Percentiles rank a stretch among this genome's conserved stretches.
Evolutionary conservation across 2,797 vertebrate species (phyloP).

Genomic region (Semaprochilodus insignis): DNA sequence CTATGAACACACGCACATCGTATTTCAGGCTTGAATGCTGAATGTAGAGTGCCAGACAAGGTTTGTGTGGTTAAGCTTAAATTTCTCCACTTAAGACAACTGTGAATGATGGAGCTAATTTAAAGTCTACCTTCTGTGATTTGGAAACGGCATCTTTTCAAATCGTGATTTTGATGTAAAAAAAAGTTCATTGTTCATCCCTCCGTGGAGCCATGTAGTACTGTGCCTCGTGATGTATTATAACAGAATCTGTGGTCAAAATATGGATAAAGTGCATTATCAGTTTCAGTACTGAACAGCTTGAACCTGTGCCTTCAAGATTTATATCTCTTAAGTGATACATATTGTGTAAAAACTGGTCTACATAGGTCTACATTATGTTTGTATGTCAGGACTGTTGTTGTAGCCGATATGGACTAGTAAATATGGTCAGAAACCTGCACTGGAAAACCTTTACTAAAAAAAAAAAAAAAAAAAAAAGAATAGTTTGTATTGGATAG

Average conservation of each 20-base stretch:
- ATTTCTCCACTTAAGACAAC: too few relatives aligned
- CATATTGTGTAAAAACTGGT: slow-evolving; percentile 9
- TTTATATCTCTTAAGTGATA: neutral
- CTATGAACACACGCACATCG: too few relatives aligned
- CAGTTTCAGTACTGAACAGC: neutral
- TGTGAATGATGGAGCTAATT: too few relatives aligned
- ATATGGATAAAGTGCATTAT: neutral
- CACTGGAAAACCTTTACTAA: slow-evolving; percentile 21
- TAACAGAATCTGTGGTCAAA: neutral
- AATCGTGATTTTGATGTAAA: too few relatives aligned
- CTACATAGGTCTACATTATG: neutral
- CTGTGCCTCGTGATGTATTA: neutral
- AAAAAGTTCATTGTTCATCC: neutral
- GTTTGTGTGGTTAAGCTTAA: too few relatives aligned
- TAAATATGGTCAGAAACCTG: slow-evolving; percentile 2
- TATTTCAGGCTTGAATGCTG: too few relatives aligned
- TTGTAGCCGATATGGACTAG: neutral
- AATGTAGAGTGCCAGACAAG: too few relatives aligned
- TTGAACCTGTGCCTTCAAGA: slow-evolving; percentile 1
- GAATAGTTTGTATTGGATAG: neutral
- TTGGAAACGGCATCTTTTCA: too few relatives aligned
- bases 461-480: too few relatives aligned
- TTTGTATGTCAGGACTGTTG: neutral
- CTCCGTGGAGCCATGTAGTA: neutral
- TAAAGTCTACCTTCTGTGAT: too few relatives aligned